These are phyloP conservation scores for Zosterops borbonicus DNA, from an alignment of 2,113 vertebrate genomes.

Conservation along the genomic window DNA sequence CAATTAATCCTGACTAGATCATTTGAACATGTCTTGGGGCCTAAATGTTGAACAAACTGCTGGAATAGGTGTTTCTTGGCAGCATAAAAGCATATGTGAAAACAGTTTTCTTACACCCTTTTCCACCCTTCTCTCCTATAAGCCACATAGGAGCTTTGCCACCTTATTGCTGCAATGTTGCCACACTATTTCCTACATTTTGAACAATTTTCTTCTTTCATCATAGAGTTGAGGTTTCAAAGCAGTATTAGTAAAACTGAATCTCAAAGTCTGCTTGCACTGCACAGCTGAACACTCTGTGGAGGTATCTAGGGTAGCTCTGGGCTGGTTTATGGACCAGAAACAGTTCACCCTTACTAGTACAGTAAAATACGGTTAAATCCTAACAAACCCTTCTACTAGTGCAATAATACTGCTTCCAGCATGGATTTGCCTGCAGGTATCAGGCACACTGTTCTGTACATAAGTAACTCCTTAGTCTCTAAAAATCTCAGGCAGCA, in stretches of 20 bases:
- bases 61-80: background rate
- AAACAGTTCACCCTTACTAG: background rate
- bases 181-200: background rate
- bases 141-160: background rate
- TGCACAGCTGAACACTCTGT: background rate
- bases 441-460: background rate
- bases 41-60: background rate
- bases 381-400: background rate
- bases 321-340: background rate
- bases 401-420: background rate
- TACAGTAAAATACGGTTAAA: background rate
- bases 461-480: background rate
- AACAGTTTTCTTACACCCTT: background rate
- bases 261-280: rapidly evolving
- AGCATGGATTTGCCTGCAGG: background rate
- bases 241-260: background rate
- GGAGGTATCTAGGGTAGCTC: background rate
- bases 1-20: background rate
- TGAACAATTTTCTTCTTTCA: background rate
- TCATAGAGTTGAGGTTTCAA: background rate
- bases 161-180: background rate
- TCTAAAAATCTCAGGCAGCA: background rate
- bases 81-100: background rate
- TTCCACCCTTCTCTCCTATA: background rate
- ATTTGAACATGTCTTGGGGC: background rate